Evolutionary conservation across 2,888 invertebrate species (phyloP), one percentile per base, ranked within the genome.

Genomic region (Polylopha cassiicola): DNA sequence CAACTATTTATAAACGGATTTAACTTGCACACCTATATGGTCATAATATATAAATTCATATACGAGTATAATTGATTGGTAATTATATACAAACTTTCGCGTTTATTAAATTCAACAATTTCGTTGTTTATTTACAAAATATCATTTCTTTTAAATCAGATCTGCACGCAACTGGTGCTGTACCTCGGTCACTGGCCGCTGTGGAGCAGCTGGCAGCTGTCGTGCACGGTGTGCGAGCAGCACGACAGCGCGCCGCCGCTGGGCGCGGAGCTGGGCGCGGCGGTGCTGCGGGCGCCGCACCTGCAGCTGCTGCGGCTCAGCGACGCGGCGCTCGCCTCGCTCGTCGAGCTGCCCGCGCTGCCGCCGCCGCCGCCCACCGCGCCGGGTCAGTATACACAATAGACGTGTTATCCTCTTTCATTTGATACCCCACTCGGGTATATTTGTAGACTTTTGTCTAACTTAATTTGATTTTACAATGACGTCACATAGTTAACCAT

Each of bases 131-230:
- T n/a, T n/a, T n/a, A n/a, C n/a, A n/a, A n/a, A n/a, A n/a, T n/a
- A n/a, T n/a, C n/a, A n/a, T 8, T 37, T 37, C 4, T 27, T n/a
- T 9, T 13, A 31, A 49, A 51, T 0, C 55, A 92, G 91, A 87
- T 93, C 47, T 89, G 96, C 64, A 91, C 92, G 53, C 97, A 98
- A 78, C 87, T 98, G 53, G 92, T 98, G 3, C 92, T 97, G 50
- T 95, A 96, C 82, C 82, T 98, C 52, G 96, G 96, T 0, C 98
- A 98, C 73, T 98, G 98, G 86, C 98, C 98, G 7, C 92, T 95
- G 85, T 94, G 95, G 45, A 94, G 95, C 34, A 95, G 97, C 0
- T 92, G 97, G 28, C 89, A 95, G 44, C 86, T 97, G 11, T 95
- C 95, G 48, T 96, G 96, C 0, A 87, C 94, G 57, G 96, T 98